phyloP scores from a whole-genome alignment of 2,113 vertebrate genomes.

The Camarhynchus parvulus region DNA sequence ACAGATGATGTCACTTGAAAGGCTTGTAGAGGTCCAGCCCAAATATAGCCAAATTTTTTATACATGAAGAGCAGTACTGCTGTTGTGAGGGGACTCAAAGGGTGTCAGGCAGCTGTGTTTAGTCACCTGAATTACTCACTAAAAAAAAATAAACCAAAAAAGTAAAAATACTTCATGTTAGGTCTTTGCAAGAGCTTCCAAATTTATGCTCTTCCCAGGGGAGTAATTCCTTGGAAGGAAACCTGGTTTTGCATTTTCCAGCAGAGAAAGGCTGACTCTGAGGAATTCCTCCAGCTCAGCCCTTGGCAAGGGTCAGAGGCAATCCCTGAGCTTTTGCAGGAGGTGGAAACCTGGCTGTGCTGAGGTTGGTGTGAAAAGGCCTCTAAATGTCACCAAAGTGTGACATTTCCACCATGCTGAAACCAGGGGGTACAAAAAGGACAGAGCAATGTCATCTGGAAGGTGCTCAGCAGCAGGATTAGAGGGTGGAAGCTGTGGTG shows the following conservation, averaged over 20 bases:
- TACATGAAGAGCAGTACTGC: not conserved
- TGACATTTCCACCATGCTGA: not conserved
- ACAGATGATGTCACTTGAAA: not conserved
- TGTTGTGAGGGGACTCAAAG: not conserved
- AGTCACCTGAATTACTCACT: not conserved
- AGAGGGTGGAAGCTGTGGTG: not conserved
- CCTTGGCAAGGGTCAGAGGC: not conserved
- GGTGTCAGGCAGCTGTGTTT: not conserved
- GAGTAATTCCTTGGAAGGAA: not conserved
- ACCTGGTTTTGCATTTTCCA: conserved; percentile 2
- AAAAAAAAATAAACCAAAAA: not conserved
- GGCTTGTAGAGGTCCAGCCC: not conserved
- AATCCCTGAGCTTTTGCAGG: not conserved
- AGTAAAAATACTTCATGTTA: not conserved
- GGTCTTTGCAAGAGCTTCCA: not conserved
- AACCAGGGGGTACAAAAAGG: not conserved
- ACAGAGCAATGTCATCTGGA: not conserved
- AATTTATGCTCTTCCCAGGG: not conserved
- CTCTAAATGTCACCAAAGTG: not conserved
- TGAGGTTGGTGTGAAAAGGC: not conserved
- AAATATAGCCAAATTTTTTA: not conserved
- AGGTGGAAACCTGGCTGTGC: not conserved
- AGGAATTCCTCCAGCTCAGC: conserved; percentile 13
- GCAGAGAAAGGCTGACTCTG: conserved; percentile 7
- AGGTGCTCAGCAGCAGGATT: not conserved